These are phyloP conservation scores for Planococcus citri DNA, from an alignment of 1,140 invertebrate species.

Conservation along the genomic window DNA sequence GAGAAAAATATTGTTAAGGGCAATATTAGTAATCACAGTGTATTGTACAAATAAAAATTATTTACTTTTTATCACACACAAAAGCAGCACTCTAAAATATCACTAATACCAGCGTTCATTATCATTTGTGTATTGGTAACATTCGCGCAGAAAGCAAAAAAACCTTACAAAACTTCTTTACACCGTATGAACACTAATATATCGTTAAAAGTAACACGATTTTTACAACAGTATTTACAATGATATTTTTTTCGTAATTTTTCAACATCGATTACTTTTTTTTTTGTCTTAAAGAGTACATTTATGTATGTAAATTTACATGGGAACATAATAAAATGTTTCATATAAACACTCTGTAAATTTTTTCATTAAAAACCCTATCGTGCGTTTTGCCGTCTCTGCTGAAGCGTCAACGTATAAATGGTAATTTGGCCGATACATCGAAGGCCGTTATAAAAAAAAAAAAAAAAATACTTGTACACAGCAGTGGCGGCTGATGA, in stretches of 20 bases:
- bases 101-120: constrained; percentile 2
- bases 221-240: not conserved
- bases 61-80: constrained; percentile 14
- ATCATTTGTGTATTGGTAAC: constrained; percentile 17
- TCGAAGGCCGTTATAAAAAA: not conserved
- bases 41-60: not conserved
- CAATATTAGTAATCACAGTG: constrained; percentile 14
- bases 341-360: not conserved
- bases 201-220: not conserved
- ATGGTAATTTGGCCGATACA: not conserved
- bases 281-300: too few species aligned
- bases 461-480: not conserved
- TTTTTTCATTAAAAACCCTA: not conserved
- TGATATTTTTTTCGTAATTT: not conserved
- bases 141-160: constrained; percentile 18
- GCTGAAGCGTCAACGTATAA: not conserved
- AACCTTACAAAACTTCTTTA: not conserved
- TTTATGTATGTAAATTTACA: too few species aligned
- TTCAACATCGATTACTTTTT: too few species aligned
- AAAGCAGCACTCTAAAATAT: constrained; percentile 19
- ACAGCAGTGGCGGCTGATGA: not conserved
- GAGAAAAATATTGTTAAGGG: not conserved
- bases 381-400: not conserved
- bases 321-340: not conserved
- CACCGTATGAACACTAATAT: constrained; percentile 9